phyloP scores from a whole-genome alignment of 2,113 vertebrate genomes.

The Heliornis fulica region DNA sequence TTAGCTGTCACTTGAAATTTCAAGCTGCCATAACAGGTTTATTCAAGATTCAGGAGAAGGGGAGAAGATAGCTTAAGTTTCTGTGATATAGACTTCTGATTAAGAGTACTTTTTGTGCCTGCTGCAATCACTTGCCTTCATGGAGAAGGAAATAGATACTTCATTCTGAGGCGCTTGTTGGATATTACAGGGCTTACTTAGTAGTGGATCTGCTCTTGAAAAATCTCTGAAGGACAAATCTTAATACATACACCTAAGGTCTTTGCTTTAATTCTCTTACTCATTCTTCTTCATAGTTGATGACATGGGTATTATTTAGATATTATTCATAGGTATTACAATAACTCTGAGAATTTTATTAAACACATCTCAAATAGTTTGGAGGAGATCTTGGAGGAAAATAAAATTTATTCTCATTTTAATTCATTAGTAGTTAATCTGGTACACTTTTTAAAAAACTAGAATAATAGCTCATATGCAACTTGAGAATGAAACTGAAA shows the following conservation, averaged over 20 bases:
- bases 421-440: neutral
- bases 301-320: neutral
- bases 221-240: constrained; percentile 24
- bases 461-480: neutral
- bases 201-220: neutral
- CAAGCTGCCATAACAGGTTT: neutral
- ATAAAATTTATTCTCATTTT: neutral
- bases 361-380: neutral
- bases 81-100: neutral
- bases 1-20: constrained; percentile 40
- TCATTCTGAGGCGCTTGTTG: neutral
- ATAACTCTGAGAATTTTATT: neutral
- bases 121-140: neutral
- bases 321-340: neutral
- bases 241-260: neutral
- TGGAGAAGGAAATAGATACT: neutral
- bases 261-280: neutral
- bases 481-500: neutral
- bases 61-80: neutral
- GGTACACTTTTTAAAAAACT: neutral
- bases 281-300: neutral
- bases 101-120: neutral
- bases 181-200: neutral
- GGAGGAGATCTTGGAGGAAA: neutral
- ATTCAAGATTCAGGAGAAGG: neutral